Percentiles rank a stretch among this genome's conserved stretches.
phyloP scores from a whole-genome alignment of 2,797 vertebrate genomes.

The Podargus strigoides region DNA sequence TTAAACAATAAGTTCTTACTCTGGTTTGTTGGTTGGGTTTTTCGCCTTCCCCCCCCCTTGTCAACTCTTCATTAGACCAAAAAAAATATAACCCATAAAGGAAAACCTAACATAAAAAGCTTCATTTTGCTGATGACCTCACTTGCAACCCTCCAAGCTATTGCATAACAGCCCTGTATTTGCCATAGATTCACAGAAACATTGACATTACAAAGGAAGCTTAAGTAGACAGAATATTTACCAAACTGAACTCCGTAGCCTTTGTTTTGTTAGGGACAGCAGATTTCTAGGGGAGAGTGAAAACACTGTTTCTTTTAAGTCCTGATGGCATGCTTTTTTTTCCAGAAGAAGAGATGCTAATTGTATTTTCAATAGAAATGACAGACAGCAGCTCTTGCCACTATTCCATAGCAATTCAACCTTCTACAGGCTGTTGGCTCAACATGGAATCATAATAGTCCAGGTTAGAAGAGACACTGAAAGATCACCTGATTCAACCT shows the following conservation, averaged over 20 bases:
- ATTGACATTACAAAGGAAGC: neutral
- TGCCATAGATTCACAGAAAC: neutral
- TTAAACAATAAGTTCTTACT: neutral
- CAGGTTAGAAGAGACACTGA: neutral
- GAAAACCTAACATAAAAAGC: neutral
- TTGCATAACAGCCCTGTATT: neutral
- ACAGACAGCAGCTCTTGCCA: neutral
- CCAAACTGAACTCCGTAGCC: neutral
- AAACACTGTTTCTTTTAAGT: neutral
- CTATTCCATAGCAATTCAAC: neutral
- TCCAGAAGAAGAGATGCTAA: neutral
- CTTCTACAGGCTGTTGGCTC: neutral
- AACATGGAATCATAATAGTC: neutral
- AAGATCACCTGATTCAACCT: neutral
- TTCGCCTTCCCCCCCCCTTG: rapidly evolving
- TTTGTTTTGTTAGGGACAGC: neutral
- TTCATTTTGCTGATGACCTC: neutral
- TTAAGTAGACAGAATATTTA: neutral
- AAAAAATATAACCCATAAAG: neutral
- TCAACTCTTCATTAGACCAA: neutral
- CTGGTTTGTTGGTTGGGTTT: too few relatives aligned
- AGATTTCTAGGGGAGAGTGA: neutral
- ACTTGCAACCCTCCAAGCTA: neutral
- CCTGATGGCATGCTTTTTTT: neutral
- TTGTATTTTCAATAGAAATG: neutral